Conservation (phyloP, 2,797 vertebrate genomes). For the Streptopelia turtur region DNA sequence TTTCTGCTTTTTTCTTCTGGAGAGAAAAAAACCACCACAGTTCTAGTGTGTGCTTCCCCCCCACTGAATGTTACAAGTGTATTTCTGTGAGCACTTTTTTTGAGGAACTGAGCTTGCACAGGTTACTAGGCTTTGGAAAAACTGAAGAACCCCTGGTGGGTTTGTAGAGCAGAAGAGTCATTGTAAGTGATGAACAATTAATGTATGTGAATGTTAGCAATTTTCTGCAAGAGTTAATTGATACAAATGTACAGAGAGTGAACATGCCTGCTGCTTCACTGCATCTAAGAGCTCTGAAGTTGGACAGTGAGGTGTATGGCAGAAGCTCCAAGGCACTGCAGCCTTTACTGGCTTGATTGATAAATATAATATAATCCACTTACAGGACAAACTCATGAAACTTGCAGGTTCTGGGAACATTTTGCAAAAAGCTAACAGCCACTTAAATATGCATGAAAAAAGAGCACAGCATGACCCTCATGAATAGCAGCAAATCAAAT, state of each 20-base stretch:
- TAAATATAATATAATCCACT: constrained; percentile 15
- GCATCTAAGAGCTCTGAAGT: not conserved
- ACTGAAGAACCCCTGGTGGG: not conserved
- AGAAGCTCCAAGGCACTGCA: not conserved
- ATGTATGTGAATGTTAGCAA: not conserved
- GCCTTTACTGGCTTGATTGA: not conserved
- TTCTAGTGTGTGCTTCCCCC: no score
- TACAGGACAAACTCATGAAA: constrained; percentile 41
- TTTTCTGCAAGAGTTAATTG: constrained; percentile 61
- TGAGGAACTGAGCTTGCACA: not conserved
- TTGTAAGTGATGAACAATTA: not conserved
- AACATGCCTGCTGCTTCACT: not conserved
- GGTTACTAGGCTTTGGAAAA: not conserved
- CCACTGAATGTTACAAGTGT: not conserved
- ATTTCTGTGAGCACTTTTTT: not conserved
- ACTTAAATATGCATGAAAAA: constrained; percentile 54
- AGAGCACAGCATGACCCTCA: constrained; percentile 47
- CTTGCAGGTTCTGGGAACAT: constrained; percentile 26
- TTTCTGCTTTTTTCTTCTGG: not conserved
- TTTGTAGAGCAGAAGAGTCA: constrained; percentile 1
- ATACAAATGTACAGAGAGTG: constrained; percentile 1
- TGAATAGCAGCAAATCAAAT: constrained; percentile 46
- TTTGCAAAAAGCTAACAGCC: constrained; percentile 40
- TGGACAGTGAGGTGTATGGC: not conserved
- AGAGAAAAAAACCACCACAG: not conserved